Conservation (phyloP, 2,888 invertebrate species). For the Rapana venosa region DNA sequence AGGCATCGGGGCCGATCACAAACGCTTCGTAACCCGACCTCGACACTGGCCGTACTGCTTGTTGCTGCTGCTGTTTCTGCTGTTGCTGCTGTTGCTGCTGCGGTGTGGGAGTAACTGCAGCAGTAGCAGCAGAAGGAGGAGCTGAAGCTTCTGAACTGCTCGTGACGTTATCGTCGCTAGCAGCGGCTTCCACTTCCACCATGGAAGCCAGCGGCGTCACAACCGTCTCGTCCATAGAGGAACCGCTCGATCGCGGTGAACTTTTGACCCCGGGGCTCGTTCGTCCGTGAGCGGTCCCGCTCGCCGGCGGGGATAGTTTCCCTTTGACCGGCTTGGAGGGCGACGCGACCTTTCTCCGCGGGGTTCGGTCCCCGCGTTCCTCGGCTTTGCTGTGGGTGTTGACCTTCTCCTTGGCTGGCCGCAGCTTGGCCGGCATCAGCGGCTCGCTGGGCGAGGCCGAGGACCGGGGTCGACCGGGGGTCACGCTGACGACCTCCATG, state of each 20-base stretch:
- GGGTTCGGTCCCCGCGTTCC: constrained; percentile 81
- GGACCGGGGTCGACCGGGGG: constrained; percentile 50
- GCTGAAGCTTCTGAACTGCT: constrained; percentile 34
- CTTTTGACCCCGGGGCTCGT: not conserved
- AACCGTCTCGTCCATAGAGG: constrained; percentile 52
- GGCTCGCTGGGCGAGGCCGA: constrained; percentile 78
- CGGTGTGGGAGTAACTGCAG: too few species aligned
- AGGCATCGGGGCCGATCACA: constrained; percentile 47
- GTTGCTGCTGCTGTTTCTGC: not conserved
- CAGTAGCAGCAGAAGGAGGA: not conserved
- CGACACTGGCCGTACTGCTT: constrained; percentile 10
- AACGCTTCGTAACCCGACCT: constrained; percentile 48
- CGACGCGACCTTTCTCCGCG: constrained; percentile 53
- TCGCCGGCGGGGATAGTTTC: constrained; percentile 22
- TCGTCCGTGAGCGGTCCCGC: constrained; percentile 9
- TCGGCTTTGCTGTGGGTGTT: constrained; percentile 85
- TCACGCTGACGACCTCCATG: constrained; percentile 66
- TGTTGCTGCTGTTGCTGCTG: not conserved
- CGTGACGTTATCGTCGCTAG: constrained; percentile 29
- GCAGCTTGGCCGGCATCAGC: constrained; percentile 82
- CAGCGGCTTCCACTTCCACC: constrained; percentile 48
- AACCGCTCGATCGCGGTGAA: constrained; percentile 23
- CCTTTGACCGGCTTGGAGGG: constrained; percentile 58
- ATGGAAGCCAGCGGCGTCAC: constrained; percentile 59
- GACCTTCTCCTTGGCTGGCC: constrained; percentile 83